A percentile compares a stretch with the other conserved stretches of the same genome.
phyloP scores from a whole-genome alignment of 2,888 invertebrate genomes.

The Bombylius major region DNA sequence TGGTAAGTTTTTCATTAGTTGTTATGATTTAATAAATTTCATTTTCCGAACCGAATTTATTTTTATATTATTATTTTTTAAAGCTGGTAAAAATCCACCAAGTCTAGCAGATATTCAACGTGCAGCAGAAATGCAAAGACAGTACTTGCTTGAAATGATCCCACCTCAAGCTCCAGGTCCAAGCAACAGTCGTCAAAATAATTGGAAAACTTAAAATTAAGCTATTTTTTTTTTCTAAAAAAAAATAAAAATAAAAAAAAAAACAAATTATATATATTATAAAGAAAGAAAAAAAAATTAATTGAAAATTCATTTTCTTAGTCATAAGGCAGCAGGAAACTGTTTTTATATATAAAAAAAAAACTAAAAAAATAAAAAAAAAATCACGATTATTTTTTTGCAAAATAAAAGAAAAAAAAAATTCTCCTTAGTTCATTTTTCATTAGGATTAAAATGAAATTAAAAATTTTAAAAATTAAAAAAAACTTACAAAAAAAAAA shows the following conservation, averaged over 20 bases:
- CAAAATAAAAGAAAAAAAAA: neutral
- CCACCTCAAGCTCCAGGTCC: slow-evolving; percentile 43
- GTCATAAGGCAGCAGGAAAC: slow-evolving; percentile 11
- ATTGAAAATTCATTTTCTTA: neutral
- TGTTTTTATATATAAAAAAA: slow-evolving; percentile 11
- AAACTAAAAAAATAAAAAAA: slow-evolving; percentile 1
- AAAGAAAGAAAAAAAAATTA: neutral
- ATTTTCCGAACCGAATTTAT: neutral
- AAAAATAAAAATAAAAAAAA: too few species aligned
- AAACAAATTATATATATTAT: neutral
- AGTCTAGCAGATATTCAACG: slow-evolving; percentile 66
- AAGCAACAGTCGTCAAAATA: slow-evolving; percentile 36
- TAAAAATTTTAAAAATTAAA: neutral
- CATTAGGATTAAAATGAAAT: neutral
- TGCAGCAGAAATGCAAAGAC: slow-evolving; percentile 80
- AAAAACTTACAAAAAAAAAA: neutral
- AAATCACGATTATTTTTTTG: neutral
- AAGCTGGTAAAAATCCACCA: slow-evolving; percentile 29
- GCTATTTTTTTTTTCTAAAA: neutral
- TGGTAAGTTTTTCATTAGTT: slow-evolving; percentile 27
- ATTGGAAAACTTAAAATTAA: slow-evolving; percentile 35
- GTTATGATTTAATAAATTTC: neutral
- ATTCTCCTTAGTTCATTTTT: slow-evolving; percentile 3
- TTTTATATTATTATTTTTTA: slow-evolving; percentile 14
- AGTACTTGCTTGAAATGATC: slow-evolving; percentile 94